Percentiles rank a stretch among this genome's conserved stretches.
These are phyloP conservation scores for Xiphias gladius DNA, from an alignment of 2,113 vertebrate genomes.

Conservation along the genomic window DNA sequence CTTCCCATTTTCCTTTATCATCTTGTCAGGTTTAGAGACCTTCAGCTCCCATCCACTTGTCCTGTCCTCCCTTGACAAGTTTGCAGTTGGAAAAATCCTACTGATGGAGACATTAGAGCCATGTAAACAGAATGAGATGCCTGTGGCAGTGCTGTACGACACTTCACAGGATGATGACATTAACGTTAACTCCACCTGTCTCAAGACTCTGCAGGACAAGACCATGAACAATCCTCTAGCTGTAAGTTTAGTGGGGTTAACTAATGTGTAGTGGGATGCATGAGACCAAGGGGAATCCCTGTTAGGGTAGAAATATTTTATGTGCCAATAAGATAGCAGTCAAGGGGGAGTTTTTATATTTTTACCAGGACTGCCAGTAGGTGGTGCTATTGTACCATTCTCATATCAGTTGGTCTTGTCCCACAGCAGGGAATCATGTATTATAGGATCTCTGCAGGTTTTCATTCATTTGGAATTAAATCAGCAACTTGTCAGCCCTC, in stretches of 20 bases:
- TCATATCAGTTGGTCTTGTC: neutral
- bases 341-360: neutral
- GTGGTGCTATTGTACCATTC: neutral
- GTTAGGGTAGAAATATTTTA: neutral
- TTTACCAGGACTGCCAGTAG: neutral
- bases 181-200: conserved; percentile 91
- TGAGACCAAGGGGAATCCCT: neutral
- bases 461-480: conserved; percentile 21
- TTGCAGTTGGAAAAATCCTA: conserved; percentile 90
- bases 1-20: neutral
- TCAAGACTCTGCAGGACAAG: conserved; percentile 88
- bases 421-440: neutral
- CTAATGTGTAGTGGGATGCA: neutral
- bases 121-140: conserved; percentile 76
- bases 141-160: conserved; percentile 91
- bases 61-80: conserved; percentile 86
- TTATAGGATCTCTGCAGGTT: neutral
- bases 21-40: conserved; percentile 86
- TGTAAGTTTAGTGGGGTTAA: conserved; percentile 75
- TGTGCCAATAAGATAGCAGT: neutral
- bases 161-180: conserved; percentile 93
- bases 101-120: conserved; percentile 91
- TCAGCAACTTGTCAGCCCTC: neutral
- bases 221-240: conserved; percentile 89
- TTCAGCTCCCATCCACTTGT: conserved; percentile 88